Percentiles rank a stretch among this genome's conserved stretches.
phyloP scores from a whole-genome alignment of 2,797 vertebrate genomes.

The Galago senegalensis region DNA sequence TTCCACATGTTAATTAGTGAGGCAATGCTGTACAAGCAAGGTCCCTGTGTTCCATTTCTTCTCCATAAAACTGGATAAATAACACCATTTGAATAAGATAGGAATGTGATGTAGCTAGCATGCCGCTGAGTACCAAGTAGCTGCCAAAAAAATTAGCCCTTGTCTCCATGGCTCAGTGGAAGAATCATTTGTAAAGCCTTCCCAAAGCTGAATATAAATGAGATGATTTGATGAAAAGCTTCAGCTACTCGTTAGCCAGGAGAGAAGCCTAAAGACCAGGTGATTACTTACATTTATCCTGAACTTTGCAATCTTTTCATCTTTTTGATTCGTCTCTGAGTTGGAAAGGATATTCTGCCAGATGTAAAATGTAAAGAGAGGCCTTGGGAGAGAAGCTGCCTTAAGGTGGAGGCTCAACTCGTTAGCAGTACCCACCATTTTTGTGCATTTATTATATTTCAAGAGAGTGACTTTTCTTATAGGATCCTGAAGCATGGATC shows the following conservation, averaged over 20 bases:
- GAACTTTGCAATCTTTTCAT: not conserved
- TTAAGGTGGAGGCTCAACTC: not conserved
- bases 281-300: not conserved
- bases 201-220: not conserved
- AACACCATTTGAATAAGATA: not conserved
- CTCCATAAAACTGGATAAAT: not conserved
- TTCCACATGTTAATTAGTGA: not conserved
- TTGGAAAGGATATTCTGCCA: not conserved
- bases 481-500: not conserved
- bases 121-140: accelerated
- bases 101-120: no score
- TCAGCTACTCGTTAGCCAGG: not conserved
- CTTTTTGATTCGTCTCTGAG: not conserved
- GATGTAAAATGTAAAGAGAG: not conserved
- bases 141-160: accelerated
- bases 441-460: not conserved
- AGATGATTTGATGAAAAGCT: not conserved
- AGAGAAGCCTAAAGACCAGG: not conserved
- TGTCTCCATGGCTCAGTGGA: no score
- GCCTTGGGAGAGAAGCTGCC: not conserved
- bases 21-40: accelerated
- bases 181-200: not conserved
- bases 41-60: not conserved
- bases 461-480: not conserved
- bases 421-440: not conserved